phyloP scores from a whole-genome alignment of 2,888 invertebrate genomes.

The Himalopsyche anomala region DNA sequence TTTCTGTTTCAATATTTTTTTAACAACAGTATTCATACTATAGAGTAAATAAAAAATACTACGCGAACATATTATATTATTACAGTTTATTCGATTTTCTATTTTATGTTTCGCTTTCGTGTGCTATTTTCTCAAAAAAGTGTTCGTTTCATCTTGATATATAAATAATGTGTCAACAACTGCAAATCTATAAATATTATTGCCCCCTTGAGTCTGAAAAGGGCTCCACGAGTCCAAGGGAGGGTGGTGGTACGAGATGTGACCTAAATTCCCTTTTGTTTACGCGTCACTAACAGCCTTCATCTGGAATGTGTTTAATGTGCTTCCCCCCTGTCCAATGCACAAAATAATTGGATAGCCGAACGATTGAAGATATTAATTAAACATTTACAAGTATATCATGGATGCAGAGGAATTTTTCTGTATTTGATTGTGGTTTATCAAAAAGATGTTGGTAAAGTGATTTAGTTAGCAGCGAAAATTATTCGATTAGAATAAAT shows the following conservation, averaged over 20 bases:
- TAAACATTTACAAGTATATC: neutral
- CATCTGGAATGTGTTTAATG: constrained; percentile 42
- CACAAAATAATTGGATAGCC: constrained; percentile 32
- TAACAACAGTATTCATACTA: too few species aligned
- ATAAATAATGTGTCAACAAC: constrained; percentile 24
- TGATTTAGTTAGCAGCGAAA: too few species aligned
- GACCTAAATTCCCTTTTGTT: constrained; percentile 43
- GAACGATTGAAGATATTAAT: constrained; percentile 35
- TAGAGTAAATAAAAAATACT: too few species aligned
- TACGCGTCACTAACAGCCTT: constrained; percentile 41
- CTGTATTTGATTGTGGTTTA: too few species aligned
- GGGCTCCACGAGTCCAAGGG: neutral
- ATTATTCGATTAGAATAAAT: too few species aligned
- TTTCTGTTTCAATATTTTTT: too few species aligned
- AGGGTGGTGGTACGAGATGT: neutral
- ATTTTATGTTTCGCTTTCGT: too few species aligned
- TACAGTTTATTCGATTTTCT: too few species aligned
- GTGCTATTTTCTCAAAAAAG: too few species aligned
- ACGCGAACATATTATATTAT: too few species aligned
- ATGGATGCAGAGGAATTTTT: too few species aligned
- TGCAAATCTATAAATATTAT: constrained; percentile 35
- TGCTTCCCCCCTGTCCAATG: constrained; percentile 1
- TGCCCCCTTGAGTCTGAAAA: neutral
- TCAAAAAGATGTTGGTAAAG: too few species aligned
- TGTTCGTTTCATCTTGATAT: neutral